phyloP scores from a whole-genome alignment of 2,888 invertebrate genomes.

The Altica lythri region DNA sequence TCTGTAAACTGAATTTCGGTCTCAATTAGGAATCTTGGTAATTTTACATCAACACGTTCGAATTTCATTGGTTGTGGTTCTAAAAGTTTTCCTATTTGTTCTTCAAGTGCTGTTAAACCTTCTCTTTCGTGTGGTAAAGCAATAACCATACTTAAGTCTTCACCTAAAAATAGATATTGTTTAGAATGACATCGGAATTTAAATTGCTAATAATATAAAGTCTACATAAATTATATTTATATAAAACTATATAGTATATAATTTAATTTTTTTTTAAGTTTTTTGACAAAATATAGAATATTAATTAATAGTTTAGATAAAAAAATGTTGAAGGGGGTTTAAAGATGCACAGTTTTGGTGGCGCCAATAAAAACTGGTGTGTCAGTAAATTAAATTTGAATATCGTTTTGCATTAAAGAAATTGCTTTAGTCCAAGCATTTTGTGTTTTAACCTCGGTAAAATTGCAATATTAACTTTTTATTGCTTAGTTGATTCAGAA shows the following conservation, averaged over 20 bases:
- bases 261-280: background rate
- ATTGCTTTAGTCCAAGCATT: no score
- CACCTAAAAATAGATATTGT: background rate
- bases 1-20: no score
- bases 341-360: no score
- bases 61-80: constrained; percentile 13
- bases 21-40: constrained; percentile 42
- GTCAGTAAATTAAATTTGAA: no score
- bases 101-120: constrained; percentile 37
- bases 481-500: no score
- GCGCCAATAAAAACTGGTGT: no score
- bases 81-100: constrained; percentile 34
- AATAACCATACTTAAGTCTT: constrained; percentile 36
- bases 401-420: no score
- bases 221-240: background rate
- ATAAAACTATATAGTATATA: background rate
- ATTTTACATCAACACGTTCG: constrained; percentile 33
- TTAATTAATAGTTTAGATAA: background rate
- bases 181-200: no score
- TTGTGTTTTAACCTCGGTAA: no score
- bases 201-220: no score
- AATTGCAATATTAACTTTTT: no score
- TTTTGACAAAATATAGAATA: background rate
- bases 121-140: constrained; percentile 42
- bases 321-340: no score